phyloP scores from a whole-genome alignment of 2,797 vertebrate genomes.

The Acipenser transmontanus region DNA sequence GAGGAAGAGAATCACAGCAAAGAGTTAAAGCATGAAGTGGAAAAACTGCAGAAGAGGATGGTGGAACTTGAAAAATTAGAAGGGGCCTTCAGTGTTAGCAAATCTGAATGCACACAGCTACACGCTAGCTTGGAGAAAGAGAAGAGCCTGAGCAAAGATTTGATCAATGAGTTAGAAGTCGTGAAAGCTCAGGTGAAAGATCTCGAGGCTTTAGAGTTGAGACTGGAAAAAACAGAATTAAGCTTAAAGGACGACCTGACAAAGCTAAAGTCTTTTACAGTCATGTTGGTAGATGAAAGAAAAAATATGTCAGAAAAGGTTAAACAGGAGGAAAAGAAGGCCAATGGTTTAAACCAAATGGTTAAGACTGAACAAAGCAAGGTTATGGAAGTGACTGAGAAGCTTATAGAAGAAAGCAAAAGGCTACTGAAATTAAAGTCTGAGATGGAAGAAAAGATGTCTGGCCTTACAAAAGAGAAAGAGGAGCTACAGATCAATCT shows the following conservation, averaged over 20 bases:
- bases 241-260: constrained; percentile 83
- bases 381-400: constrained; percentile 90
- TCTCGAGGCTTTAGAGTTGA: constrained; percentile 74
- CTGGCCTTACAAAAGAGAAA: constrained; percentile 66
- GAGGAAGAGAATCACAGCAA: too few species aligned
- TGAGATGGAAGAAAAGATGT: constrained; percentile 84
- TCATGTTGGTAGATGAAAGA: constrained; percentile 86
- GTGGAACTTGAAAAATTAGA: too few species aligned
- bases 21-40: too few species aligned
- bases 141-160: too few species aligned
- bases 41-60: too few species aligned
- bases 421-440: constrained; percentile 86
- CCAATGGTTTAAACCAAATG: constrained; percentile 69
- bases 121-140: too few species aligned
- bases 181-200: too few species aligned
- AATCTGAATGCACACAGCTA: too few species aligned
- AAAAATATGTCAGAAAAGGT: constrained; percentile 85
- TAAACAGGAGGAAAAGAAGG: constrained; percentile 82
- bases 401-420: constrained; percentile 94
- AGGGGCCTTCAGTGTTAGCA: too few species aligned
- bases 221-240: constrained; percentile 75
- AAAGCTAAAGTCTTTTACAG: constrained; percentile 85
- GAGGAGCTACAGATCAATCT: constrained; percentile 71
- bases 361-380: constrained; percentile 85
- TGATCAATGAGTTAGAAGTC: too few species aligned